A percentile compares a stretch with the other conserved stretches of the same genome.
phyloP scores from a whole-genome alignment of 1,140 invertebrate genomes.

The Eufriesea mexicana region DNA sequence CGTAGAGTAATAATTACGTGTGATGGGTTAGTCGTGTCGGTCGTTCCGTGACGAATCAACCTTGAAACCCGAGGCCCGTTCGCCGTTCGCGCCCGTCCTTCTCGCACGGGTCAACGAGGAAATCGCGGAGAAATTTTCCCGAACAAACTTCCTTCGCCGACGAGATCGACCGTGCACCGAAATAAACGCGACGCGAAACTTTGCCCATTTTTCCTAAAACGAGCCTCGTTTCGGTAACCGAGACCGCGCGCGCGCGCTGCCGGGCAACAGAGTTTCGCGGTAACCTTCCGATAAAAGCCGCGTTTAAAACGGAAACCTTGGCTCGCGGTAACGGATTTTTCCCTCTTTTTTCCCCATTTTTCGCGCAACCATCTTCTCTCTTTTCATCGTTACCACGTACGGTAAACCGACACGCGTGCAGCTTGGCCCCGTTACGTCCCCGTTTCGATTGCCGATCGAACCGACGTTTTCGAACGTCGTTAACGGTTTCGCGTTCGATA shows the following conservation, averaged over 20 bases:
- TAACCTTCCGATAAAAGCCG: neutral
- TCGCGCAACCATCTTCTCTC: neutral
- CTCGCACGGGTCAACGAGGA: neutral
- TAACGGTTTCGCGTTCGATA: neutral
- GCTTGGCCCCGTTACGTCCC: too few species aligned
- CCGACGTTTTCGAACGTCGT: neutral
- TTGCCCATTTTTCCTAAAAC: conserved; percentile 7
- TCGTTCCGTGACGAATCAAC: conserved; percentile 39
- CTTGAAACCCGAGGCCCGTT: conserved; percentile 26
- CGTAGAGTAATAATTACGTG: conserved; percentile 28
- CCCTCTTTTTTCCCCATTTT: neutral
- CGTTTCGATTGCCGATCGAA: neutral
- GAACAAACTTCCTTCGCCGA: conserved; percentile 8
- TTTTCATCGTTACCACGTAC: neutral
- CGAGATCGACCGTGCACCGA: conserved; percentile 1
- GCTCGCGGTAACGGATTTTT: neutral
- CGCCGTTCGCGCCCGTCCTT: neutral
- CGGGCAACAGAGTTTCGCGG: neutral
- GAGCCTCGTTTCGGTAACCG: neutral
- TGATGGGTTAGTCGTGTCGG: neutral
- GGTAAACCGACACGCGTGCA: too few species aligned
- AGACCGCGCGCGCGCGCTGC: neutral
- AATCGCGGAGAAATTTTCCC: conserved; percentile 29
- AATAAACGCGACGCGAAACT: neutral
- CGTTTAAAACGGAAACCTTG: neutral